phyloP scores from a whole-genome alignment of 2,888 invertebrate species.

The Andrena minutula region DNA sequence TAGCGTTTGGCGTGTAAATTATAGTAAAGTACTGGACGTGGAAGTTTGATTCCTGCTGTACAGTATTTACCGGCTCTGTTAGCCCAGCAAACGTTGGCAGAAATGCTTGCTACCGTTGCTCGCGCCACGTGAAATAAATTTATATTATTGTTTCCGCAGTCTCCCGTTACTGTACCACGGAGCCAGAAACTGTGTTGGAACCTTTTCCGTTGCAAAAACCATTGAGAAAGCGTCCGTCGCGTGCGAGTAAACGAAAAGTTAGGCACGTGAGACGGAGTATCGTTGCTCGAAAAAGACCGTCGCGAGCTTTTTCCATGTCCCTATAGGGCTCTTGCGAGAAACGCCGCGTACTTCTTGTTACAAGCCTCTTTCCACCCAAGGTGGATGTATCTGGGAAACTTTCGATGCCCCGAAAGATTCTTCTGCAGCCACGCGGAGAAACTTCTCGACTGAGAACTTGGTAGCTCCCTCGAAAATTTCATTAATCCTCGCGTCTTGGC shows the following conservation, averaged over 20 bases:
- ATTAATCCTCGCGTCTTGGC: slow-evolving; percentile 41
- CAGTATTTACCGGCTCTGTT: slow-evolving; percentile 34
- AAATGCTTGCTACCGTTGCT: not conserved
- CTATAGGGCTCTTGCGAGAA: slow-evolving; percentile 12
- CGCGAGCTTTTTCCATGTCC: slow-evolving; percentile 11
- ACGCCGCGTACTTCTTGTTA: slow-evolving; percentile 23
- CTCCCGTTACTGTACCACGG: not conserved
- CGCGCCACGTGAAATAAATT: not conserved
- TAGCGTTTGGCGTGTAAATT: slow-evolving; percentile 39
- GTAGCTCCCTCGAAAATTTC: slow-evolving; percentile 43
- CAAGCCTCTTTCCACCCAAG: slow-evolving; percentile 28
- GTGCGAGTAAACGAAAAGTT: slow-evolving; percentile 19
- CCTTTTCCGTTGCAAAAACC: not conserved
- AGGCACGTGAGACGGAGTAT: not conserved
- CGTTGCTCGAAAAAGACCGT: slow-evolving; percentile 1
- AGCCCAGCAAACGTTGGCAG: not conserved
- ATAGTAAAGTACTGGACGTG: slow-evolving; percentile 32
- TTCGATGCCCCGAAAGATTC: slow-evolving; percentile 22
- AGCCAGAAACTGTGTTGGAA: not conserved
- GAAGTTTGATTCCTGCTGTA: slow-evolving; percentile 27
- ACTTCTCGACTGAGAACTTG: slow-evolving; percentile 21
- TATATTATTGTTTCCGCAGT: slow-evolving; percentile 12
- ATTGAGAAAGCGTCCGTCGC: not conserved
- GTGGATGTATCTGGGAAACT: slow-evolving; percentile 43
- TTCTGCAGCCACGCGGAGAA: not conserved